Percentiles rank a stretch among this genome's conserved stretches.
phyloP scores from a whole-genome alignment of 2,797 vertebrate species.

The Myotis findleyi region DNA sequence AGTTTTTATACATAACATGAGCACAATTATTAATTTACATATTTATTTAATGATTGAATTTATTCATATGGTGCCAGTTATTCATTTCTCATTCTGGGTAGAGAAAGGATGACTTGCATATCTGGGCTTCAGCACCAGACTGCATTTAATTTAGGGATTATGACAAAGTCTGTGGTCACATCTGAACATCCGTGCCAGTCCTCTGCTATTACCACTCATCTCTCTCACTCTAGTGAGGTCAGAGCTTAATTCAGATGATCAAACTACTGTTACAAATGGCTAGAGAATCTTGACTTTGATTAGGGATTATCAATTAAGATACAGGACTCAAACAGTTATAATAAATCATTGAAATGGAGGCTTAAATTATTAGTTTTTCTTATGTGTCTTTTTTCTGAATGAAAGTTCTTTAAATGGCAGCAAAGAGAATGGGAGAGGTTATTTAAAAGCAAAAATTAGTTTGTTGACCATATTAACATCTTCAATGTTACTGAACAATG shows the following conservation, averaged over 20 bases:
- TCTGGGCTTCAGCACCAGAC: background rate
- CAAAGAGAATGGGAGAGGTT: background rate
- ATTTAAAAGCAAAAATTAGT: slow-evolving; percentile 14
- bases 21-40: background rate
- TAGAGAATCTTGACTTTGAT: background rate
- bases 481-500: background rate
- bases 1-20: background rate
- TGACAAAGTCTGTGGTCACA: background rate
- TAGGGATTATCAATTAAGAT: background rate
- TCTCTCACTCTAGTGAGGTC: background rate
- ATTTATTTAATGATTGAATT: background rate
- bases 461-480: background rate
- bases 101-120: background rate
- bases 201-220: background rate
- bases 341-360: background rate
- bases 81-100: background rate
- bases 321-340: background rate
- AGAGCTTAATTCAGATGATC: background rate
- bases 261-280: background rate
- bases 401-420: background rate
- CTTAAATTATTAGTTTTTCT: background rate
- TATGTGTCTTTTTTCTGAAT: background rate
- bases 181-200: background rate
- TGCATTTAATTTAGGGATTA: background rate
- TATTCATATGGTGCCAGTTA: background rate